Conservation (phyloP, 2,888 invertebrate genomes). For the Lysandra bellargus region DNA sequence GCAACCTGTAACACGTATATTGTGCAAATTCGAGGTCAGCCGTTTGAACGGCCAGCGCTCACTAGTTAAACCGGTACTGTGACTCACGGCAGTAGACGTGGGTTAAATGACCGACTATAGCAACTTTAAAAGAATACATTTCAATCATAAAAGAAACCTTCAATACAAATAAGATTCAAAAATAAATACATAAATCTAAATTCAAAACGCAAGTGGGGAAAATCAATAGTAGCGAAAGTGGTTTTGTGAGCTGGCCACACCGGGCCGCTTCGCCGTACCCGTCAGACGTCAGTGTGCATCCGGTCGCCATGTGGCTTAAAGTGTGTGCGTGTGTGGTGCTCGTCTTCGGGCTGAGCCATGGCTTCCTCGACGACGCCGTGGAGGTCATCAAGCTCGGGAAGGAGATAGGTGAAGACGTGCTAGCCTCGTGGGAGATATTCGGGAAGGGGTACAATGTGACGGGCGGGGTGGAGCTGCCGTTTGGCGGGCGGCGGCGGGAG, state of each 20-base stretch:
- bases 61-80: slow-evolving; percentile 15
- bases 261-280: slow-evolving; percentile 24
- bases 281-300: not conserved
- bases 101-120: not conserved
- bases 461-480: slow-evolving; percentile 80
- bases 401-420: slow-evolving; percentile 81
- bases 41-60: not conserved
- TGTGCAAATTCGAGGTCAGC: slow-evolving; percentile 10
- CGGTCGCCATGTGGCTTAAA: slow-evolving; percentile 61
- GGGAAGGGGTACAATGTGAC: slow-evolving; percentile 77
- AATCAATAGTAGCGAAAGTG: not conserved
- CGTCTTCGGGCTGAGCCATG: not conserved
- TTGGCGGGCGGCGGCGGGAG: slow-evolving; percentile 82
- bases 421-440: slow-evolving; percentile 83
- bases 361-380: slow-evolving; percentile 76
- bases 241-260: slow-evolving; percentile 53
- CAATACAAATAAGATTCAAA: not conserved
- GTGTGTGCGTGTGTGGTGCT: slow-evolving; percentile 57
- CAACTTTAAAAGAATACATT: not conserved
- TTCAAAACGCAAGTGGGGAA: not conserved
- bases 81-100: slow-evolving; percentile 9
- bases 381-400: slow-evolving; percentile 81
- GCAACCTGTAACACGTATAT: not conserved
- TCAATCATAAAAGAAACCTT: not conserved
- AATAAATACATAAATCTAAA: not conserved